Percentiles rank a stretch among this genome's conserved stretches.
Evolutionary conservation across 1,140 invertebrate genomes (phyloP).

Genomic region (Drosophila neocordata): DNA sequence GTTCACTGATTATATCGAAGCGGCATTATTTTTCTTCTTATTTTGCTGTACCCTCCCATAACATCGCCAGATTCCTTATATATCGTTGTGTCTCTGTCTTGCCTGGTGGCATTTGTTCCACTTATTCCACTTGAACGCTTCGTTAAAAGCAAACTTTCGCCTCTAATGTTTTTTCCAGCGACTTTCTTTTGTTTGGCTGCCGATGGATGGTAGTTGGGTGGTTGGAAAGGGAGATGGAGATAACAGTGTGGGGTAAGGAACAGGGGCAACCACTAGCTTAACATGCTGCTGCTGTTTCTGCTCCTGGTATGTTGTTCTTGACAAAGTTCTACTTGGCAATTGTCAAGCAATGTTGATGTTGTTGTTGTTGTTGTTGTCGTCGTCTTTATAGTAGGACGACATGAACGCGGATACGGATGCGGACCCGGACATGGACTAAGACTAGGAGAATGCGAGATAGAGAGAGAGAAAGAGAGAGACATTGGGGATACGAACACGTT

Average conservation of each 20-base stretch:
- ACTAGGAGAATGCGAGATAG: too few relatives aligned
- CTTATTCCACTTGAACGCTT: conserved; percentile 74
- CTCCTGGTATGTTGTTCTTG: conserved; percentile 34
- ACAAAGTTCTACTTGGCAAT: conserved; percentile 50
- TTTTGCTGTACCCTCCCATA: too few relatives aligned
- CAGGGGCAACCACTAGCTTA: conserved; percentile 11
- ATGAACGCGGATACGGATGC: too few relatives aligned
- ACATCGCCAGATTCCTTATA: neutral
- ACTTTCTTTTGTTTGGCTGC: conserved; percentile 34
- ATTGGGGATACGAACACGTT: conserved; percentile 37
- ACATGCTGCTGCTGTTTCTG: neutral
- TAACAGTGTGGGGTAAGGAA: too few relatives aligned
- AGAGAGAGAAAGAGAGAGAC: too few relatives aligned
- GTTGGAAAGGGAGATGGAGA: too few relatives aligned
- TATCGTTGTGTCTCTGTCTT: conserved; percentile 6
- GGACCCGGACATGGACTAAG: too few relatives aligned
- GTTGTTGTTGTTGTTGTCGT: neutral
- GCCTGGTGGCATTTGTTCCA: conserved; percentile 60
- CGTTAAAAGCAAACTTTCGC: conserved; percentile 68
- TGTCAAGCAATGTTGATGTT: conserved; percentile 27
- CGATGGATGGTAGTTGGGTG: neutral
- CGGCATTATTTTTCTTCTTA: neutral
- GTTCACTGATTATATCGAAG: conserved; percentile 46
- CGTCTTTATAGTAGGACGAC: too few relatives aligned
- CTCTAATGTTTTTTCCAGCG: conserved; percentile 54